Conservation (phyloP, 2,113 vertebrate genomes). For the Mesembrinibis cayennensis region DNA sequence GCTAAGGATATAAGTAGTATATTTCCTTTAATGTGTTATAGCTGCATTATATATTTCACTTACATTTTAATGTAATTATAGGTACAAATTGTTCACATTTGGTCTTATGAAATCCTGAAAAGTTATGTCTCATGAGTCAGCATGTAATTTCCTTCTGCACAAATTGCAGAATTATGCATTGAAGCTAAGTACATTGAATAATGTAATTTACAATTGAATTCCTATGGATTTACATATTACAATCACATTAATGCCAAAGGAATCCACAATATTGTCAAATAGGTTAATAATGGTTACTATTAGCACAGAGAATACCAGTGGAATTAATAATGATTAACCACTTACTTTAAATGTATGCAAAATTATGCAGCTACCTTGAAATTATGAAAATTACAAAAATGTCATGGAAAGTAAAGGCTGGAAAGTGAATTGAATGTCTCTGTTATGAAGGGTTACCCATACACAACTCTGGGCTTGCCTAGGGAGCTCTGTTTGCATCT, state of each 20-base stretch:
- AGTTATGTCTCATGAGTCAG: constrained; percentile 44
- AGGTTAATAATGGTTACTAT: constrained; percentile 45
- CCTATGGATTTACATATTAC: constrained; percentile 50
- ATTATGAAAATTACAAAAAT: neutral
- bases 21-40: neutral
- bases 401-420: neutral
- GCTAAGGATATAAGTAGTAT: neutral
- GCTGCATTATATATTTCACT: neutral
- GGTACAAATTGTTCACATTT: constrained; percentile 48
- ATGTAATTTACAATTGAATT: constrained; percentile 56
- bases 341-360: constrained; percentile 24
- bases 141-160: constrained; percentile 54
- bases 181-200: constrained; percentile 25
- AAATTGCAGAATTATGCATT: constrained; percentile 54
- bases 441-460: neutral
- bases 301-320: neutral
- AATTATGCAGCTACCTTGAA: constrained; percentile 45
- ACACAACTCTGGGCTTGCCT: neutral
- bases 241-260: constrained; percentile 45
- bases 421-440: neutral
- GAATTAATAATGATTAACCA: constrained; percentile 50
- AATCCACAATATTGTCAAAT: constrained; percentile 50
- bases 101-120: constrained; percentile 32
- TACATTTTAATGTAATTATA: constrained; percentile 45
- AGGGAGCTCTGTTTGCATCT: neutral